A percentile compares a stretch with the other conserved stretches of the same genome.
Evolutionary conservation across 2,113 vertebrate genomes (phyloP).

Genomic region (Vulpes ferrilata): DNA sequence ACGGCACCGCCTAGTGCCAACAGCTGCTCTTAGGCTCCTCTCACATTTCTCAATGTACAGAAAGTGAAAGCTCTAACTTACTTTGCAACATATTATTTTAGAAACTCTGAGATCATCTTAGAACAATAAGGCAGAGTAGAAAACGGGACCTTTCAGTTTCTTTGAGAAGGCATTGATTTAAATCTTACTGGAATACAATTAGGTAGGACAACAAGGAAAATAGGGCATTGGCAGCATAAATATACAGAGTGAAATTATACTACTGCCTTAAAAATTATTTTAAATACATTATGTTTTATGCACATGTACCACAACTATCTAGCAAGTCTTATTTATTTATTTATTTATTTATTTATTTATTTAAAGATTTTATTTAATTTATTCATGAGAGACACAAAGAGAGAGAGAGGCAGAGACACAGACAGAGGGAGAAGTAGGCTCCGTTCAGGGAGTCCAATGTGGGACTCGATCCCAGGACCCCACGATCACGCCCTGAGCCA

Average conservation of each 20-base stretch:
- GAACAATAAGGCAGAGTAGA: not conserved
- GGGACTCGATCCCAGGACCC: too few species aligned
- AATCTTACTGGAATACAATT: not conserved
- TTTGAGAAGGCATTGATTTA: not conserved
- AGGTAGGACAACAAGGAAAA: not conserved
- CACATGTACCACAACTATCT: not conserved
- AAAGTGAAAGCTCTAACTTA: not conserved
- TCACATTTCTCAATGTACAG: not conserved
- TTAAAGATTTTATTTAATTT: too few species aligned
- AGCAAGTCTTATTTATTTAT: not conserved
- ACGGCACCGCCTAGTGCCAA: slow-evolving; percentile 76
- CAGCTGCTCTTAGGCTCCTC: not conserved
- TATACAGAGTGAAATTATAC: not conserved
- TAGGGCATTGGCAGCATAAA: not conserved
- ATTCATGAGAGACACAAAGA: too few species aligned
- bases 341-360: too few species aligned
- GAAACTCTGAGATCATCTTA: not conserved
- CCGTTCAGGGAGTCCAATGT: too few species aligned
- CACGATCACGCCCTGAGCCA: too few species aligned
- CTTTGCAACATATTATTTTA: not conserved
- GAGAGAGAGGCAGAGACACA: too few species aligned
- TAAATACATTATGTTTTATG: slow-evolving; percentile 12
- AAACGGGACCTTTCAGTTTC: not conserved
- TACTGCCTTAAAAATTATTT: not conserved
- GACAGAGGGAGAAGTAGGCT: too few species aligned